These are phyloP conservation scores for Phlogophora meticulosa DNA, from an alignment of 2,888 invertebrate genomes.

Conservation along the genomic window DNA sequence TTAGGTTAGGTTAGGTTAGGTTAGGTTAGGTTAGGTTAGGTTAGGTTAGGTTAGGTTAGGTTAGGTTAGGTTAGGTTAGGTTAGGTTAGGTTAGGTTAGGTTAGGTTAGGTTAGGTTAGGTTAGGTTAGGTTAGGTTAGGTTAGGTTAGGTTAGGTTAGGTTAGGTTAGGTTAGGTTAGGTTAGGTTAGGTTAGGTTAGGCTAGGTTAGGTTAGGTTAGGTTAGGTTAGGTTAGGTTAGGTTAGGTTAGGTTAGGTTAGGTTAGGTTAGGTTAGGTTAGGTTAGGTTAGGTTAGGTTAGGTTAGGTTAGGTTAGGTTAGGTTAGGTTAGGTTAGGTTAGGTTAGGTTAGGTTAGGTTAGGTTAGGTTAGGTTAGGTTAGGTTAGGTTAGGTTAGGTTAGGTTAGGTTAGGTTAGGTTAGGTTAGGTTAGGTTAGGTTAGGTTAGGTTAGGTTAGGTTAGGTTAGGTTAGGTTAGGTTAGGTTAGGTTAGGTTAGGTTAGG, in stretches of 20 bases:
- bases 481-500: too few species aligned
- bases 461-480: too few species aligned
- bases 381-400: too few species aligned
- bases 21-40: constrained; percentile 7
- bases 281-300: constrained; percentile 8
- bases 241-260: too few species aligned
- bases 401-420: too few species aligned
- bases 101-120: constrained; percentile 10
- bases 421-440: too few species aligned
- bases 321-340: too few species aligned
- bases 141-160: constrained; percentile 8
- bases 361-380: too few species aligned
- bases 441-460: too few species aligned
- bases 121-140: constrained; percentile 10
- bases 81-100: constrained; percentile 10
- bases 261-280: neutral
- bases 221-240: constrained; percentile 3
- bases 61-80: constrained; percentile 10
- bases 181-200: constrained; percentile 10
- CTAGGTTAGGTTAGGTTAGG: constrained; percentile 8
- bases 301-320: neutral
- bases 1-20: constrained; percentile 10
- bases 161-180: constrained; percentile 10
- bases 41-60: constrained; percentile 10
- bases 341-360: too few species aligned